Conservation (phyloP, 2,797 vertebrate species). For the Rhinoraja longicauda region DNA sequence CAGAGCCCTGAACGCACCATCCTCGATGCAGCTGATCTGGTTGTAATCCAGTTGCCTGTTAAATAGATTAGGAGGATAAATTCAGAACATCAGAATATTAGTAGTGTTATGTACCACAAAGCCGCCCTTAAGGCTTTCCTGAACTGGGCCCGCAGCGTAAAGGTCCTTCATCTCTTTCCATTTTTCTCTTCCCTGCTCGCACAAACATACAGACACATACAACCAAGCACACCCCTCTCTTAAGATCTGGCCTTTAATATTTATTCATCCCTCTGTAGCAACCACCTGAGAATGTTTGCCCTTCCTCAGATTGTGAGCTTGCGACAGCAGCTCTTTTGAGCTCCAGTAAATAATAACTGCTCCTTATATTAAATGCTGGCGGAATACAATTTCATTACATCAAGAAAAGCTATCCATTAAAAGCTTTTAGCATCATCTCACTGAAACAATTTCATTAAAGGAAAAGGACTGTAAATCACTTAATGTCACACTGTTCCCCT, state of each 20-base stretch:
- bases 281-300: conserved; percentile 59
- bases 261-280: conserved; percentile 3
- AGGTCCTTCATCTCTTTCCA: conserved; percentile 41
- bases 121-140: conserved; percentile 42
- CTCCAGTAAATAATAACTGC: conserved; percentile 75
- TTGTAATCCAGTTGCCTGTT: conserved; percentile 98
- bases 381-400: conserved; percentile 83
- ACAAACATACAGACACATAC: conserved; percentile 31
- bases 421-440: conserved; percentile 76
- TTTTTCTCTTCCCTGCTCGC: neutral
- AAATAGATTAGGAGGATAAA: conserved; percentile 58
- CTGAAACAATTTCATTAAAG: conserved; percentile 97
- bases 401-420: conserved; percentile 82
- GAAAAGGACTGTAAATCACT: conserved; percentile 91
- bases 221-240: conserved; percentile 45
- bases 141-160: conserved; percentile 41
- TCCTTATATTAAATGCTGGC: conserved; percentile 81
- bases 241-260: conserved; percentile 50
- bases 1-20: conserved; percentile 89
- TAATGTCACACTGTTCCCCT: conserved; percentile 78
- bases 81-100: conserved; percentile 46
- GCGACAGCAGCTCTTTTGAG: conserved; percentile 56
- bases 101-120: conserved; percentile 42
- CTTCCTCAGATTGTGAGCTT: conserved; percentile 63
- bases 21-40: conserved; percentile 98